Evolutionary conservation across 1,140 invertebrate species (phyloP), one percentile per base, ranked within the genome.

Genomic region (Dendrolimus kikuchii): DNA sequence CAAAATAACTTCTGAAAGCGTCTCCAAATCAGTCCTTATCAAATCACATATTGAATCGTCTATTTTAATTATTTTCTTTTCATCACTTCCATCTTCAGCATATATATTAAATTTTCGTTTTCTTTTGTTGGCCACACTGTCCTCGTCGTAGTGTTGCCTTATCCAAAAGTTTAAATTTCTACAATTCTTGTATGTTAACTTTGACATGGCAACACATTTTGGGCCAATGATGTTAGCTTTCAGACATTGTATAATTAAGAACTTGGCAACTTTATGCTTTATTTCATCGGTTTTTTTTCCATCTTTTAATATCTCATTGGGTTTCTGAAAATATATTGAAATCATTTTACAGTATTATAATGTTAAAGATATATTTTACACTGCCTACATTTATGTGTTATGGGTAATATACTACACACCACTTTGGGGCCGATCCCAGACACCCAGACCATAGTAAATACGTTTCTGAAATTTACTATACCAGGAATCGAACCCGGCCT

Each of bases 151-250:
- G 61, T 84, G 71, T 68, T 77, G 64, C 51, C 76, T 60, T 54
- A 84, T 67, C 72, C 75, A 84, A 52, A 57, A 59, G 50, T 63
- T 69, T 5, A 80, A 52, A 45, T 72, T 77, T 62, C 71, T 78
- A 52, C 75, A 74, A 5, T 60, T 59, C 43, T 66, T 59, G 41
- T 66, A 71, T 46, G 75, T 76, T 46, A 71, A 47, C 64, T 84
- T 86, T 5, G 73, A 69, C n/a, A 84, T 52, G 46, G 77, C 71
- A 52, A 67, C 58, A 63, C 77, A 81, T 66, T 86, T 86, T 0
- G 71, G 66, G 2, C 64, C 81, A 0, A 80, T 62, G 6, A 83
- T 77, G 49, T 81, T 84, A 0, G 81, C 73, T 70, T 81, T 83
- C 0, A 86, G 53, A 52, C 68, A 76, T 47, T 78, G 68, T 5